These are phyloP conservation scores for Malurus cyaneus DNA, from an alignment of 2,113 vertebrate species.

Conservation along the genomic window DNA sequence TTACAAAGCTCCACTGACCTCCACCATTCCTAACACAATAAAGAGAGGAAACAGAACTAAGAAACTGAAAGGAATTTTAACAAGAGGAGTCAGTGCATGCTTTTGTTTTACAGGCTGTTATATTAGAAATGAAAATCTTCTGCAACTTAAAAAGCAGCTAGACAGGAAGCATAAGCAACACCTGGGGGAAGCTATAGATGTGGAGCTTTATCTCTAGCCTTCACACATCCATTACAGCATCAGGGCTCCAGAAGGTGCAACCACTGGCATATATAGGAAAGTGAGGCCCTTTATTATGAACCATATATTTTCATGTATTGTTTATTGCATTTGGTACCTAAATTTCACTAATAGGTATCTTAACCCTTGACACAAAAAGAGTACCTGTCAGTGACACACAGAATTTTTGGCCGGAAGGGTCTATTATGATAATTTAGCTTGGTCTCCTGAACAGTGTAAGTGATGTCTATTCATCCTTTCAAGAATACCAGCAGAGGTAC, in stretches of 20 bases:
- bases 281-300: not conserved
- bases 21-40: not conserved
- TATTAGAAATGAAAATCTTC: slow-evolving; percentile 26
- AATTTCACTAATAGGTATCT: not conserved
- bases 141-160: slow-evolving; percentile 27
- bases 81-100: not conserved
- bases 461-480: not conserved
- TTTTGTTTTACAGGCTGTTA: slow-evolving; percentile 37
- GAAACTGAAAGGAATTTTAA: slow-evolving; percentile 50
- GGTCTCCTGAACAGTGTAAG: not conserved
- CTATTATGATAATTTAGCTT: not conserved
- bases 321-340: not conserved
- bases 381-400: not conserved
- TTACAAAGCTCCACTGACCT: not conserved
- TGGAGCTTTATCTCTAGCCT: not conserved
- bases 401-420: not conserved
- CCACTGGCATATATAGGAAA: not conserved
- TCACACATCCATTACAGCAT: not conserved
- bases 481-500: not conserved
- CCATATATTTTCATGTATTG: too few relatives aligned
- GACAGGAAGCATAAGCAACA: slow-evolving; percentile 26
- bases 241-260: not conserved
- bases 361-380: not conserved
- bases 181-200: not conserved
- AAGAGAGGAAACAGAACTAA: not conserved